Base-by-base conservation (phyloP, 1,140 invertebrate genomes). In the Papilio helenus region DNA sequence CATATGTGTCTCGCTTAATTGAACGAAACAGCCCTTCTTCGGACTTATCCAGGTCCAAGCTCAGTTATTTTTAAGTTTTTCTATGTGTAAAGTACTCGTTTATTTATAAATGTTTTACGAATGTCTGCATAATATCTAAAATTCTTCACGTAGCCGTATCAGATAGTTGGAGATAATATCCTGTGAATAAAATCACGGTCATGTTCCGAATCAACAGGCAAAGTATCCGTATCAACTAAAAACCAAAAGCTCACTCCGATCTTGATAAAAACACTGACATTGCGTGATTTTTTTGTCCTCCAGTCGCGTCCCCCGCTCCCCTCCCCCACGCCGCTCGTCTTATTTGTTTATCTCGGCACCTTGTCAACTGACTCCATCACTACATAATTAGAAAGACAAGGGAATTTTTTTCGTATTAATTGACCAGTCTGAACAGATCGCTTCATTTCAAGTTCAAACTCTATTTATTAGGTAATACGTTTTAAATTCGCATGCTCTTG, bases 371-470 rank as follows among this genome's bases (percentile, higher is more conserved):
- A 79, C 87, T 88, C 86, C 89, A 87, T 90, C 90, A 86, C 84
- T 83, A 85, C 82, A 86, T 91, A 90, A 91, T 91, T 91, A 89
- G 86, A 90, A 85, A 89, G 86, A 91, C 87, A 88, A 86, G 87
- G 84, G 82, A 81, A 85, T 86, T 87, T 88, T 89, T 89, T 88
- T 86, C 87, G 86, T 87, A 87, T 86, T 89, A 89, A 89, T 89
- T 88, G 87, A 87, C 83, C 73, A 76, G 46, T 51, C 34, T 82
- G 80, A 74, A 81, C 79, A 79, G 79, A 72, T 46, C 44, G 10
- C 4, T 42, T 20, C 10, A 18, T 46, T 51, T 29, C 0, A 10
- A 84, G 74, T 81, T 76, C 68, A 0, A 76, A 83, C 79, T 80
- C 46, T 87, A 84, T 72, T 1, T 0, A 0, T 16, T 34, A 49